Conservation (phyloP, 1,140 invertebrate species). For the Matsumurasca onukii region DNA sequence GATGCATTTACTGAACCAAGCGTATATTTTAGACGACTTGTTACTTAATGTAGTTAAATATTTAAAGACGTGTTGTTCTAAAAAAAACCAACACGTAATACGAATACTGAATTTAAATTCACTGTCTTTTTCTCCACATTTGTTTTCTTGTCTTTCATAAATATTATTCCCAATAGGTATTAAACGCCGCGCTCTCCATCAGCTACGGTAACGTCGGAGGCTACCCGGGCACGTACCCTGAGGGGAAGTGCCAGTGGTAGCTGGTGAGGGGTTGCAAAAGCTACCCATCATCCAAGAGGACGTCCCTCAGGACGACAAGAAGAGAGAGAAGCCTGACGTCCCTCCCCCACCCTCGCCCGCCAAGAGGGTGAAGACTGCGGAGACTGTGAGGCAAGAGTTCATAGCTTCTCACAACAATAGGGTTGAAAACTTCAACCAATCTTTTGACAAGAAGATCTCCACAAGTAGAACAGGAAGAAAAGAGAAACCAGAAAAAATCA, state of each 20-base stretch:
- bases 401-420: slow-evolving; percentile 1
- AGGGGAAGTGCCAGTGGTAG: not conserved
- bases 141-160: too few species aligned
- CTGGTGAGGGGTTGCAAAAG: not conserved
- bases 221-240: not conserved
- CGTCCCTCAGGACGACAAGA: not conserved
- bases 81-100: too few species aligned
- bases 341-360: not conserved
- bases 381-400: not conserved
- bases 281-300: slow-evolving; percentile 5
- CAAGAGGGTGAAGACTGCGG: not conserved
- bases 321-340: slow-evolving; percentile 8
- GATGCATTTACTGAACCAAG: too few species aligned
- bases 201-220: slow-evolving; percentile 33
- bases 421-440: slow-evolving; percentile 18
- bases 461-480: not conserved
- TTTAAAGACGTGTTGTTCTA: too few species aligned
- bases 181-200: slow-evolving; percentile 38
- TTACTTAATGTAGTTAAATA: too few species aligned
- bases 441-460: not conserved
- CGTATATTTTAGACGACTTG: too few species aligned
- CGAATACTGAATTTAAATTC: too few species aligned
- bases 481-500: not conserved
- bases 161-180: too few species aligned
- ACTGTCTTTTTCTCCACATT: too few species aligned